Evolutionary conservation across 1,140 invertebrate species (phyloP), one percentile per base, ranked within the genome.

Genomic region (Trigoniulus corallinus): DNA sequence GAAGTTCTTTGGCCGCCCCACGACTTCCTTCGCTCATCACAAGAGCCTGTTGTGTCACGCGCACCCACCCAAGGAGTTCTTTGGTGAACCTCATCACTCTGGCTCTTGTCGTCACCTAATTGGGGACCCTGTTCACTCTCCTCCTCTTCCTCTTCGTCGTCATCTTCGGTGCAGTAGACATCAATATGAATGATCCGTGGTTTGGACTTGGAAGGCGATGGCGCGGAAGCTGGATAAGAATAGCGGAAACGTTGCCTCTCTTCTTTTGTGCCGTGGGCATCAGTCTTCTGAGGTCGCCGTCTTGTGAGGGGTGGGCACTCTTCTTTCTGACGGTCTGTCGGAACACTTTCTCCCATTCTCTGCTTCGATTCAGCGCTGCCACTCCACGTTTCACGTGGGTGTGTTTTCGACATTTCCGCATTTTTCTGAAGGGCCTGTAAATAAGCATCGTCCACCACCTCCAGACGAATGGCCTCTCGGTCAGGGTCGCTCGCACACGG

Each of bases 171-270:
- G 24, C 81, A 82, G 56, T 82, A 82, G 2, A 82, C 81, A 63
- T 83, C 80, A 37, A 82, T 82, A 57, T 82, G 80, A 15, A 82
- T 79, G 1, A 80, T 82, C 47, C 79, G 67, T 1, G 78, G 76
- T 56, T 79, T 54, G n/a, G 29, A 43, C 18, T 12, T 4, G 12
- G 4, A 7, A 7, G 21, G 7, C 42, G 42, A 44, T 39, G 37
- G 37, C 18, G 37, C 18, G 7, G 18, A 20, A 44, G 42, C 7
- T 10, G 42, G 42, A 44, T 44, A 44, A 44, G 42, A 44, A 24
- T 44, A 44, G 21, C 42, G 42, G 4, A 10, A 18, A 21, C 27
- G 48, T 20, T 26, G 34, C 39, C 24, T 23, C 37, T 45, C 44
- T 21, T 54, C 54, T 21, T 44, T 44, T 23, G 45, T 44, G 24